Conservation (phyloP, 2,113 vertebrate genomes). For the Syrmaticus mikado region DNA sequence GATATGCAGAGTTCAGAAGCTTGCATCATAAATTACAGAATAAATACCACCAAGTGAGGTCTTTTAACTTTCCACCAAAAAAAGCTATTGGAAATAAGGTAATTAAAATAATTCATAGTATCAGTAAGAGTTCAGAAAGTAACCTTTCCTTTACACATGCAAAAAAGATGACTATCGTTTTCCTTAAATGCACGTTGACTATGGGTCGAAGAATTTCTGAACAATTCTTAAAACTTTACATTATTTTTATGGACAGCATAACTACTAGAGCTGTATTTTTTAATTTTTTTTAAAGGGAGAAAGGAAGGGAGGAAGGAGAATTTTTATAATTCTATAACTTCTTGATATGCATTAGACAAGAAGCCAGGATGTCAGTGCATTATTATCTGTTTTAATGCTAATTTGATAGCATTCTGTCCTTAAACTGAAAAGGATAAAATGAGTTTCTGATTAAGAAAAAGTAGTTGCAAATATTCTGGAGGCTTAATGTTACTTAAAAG, state of each 20-base stretch:
- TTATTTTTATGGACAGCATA: not conserved
- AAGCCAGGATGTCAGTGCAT: not conserved
- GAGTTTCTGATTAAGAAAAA: not conserved
- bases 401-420: not conserved
- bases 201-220: not conserved
- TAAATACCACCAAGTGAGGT: constrained; percentile 90
- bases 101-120: not conserved
- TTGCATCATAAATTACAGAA: constrained; percentile 89
- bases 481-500: too few relatives aligned
- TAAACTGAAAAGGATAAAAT: not conserved
- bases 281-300: too few relatives aligned
- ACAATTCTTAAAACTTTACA: not conserved
- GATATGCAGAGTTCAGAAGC: constrained; percentile 93
- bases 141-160: not conserved
- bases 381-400: not conserved
- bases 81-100: constrained; percentile 99
- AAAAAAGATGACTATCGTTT: not conserved
- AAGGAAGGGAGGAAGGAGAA: too few relatives aligned
- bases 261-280: not conserved
- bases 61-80: constrained; percentile 94
- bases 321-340: not conserved
- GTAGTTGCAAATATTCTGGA: not conserved
- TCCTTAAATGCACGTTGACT: not conserved
- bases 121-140: not conserved
- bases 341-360: not conserved